Evolutionary conservation across 1,140 invertebrate species (phyloP).

Genomic region (Copidosoma floridanum): DNA sequence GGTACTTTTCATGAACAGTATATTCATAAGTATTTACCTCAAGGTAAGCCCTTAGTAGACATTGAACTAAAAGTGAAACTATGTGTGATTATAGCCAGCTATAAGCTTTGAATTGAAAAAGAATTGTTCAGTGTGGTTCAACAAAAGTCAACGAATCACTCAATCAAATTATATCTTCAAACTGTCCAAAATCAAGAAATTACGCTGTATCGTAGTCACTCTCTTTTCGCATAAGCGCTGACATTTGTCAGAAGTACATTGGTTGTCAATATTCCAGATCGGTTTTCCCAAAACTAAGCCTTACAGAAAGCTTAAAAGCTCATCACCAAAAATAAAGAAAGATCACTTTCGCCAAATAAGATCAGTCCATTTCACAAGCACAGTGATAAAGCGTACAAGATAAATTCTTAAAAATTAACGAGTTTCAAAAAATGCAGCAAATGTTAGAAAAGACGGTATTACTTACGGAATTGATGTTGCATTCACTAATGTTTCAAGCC

Average conservation of each 20-base stretch:
- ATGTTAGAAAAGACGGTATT: too few relatives aligned
- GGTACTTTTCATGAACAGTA: not conserved
- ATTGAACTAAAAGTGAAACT: not conserved
- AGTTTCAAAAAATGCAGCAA: too few relatives aligned
- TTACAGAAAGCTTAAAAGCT: too few relatives aligned
- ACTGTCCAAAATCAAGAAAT: slow-evolving; percentile 9
- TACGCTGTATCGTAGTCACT: slow-evolving; percentile 8
- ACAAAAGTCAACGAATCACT: slow-evolving; percentile 22
- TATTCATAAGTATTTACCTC: slow-evolving; percentile 5
- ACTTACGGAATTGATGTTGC: too few relatives aligned
- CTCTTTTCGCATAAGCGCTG: not conserved
- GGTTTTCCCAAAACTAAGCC: too few relatives aligned
- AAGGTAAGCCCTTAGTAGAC: not conserved
- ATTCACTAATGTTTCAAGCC: too few relatives aligned
- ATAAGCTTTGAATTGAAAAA: slow-evolving; percentile 1
- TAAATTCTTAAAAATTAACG: too few relatives aligned
- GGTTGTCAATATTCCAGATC: too few relatives aligned
- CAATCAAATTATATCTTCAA: slow-evolving; percentile 14
- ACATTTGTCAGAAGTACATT: not conserved
- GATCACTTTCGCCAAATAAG: too few relatives aligned
- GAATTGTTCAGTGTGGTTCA: slow-evolving; percentile 16
- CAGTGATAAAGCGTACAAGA: too few relatives aligned
- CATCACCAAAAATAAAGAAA: too few relatives aligned
- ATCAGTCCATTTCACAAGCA: too few relatives aligned
- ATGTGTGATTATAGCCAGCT: not conserved